Base-by-base conservation (phyloP, 2,113 vertebrate genomes). In the Lipophrys pholis region DNA sequence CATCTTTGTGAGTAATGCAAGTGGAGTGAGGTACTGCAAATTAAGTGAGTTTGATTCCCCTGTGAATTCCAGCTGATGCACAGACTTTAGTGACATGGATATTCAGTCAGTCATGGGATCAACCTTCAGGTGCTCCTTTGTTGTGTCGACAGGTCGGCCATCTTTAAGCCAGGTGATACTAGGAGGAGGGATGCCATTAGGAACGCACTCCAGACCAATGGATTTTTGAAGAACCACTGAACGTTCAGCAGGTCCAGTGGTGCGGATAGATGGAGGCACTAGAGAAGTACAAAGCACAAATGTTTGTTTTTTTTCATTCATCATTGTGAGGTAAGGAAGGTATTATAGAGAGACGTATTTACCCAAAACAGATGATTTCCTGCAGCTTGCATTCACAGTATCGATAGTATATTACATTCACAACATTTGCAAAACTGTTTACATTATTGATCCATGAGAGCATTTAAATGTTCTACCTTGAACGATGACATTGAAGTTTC, bases 131-230 rank as follows among this genome's bases (percentile, higher is more conserved):
- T 95, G 94, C 64, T 93, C 95, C 68, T 92, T 93, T 68, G 96
- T 94, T 62, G 94, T 93, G 81, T 96, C 97, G 12, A 98, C 93
- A 64, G 97, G 97, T 10, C 93, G 94, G 6, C 94, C 94, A 72
- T 97, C 95, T 92, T 97, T 99, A 36, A 99, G 88, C 98, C 98
- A 99, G 0, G 96, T 99, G 30, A 99, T 94, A 62, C 94, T 93
- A 16, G 98, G 97, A 54, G 91, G 86, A n/a, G 98, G 98, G 77
- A 96, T 92, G 21, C 97, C 98, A 55, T 82, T 96, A 57, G 96
- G 95, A 61, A 96, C 84, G 52, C 97, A 99, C 80, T 97, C 97
- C 58, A 99, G 78, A 0, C 75, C 93, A 49, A 95, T 57, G 6
- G 95, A 42, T 74, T 95, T 95, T 60, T 95, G 67, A 6, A 97